phyloP scores from a whole-genome alignment of 2,113 vertebrate genomes.

The Quiscalus mexicanus region DNA sequence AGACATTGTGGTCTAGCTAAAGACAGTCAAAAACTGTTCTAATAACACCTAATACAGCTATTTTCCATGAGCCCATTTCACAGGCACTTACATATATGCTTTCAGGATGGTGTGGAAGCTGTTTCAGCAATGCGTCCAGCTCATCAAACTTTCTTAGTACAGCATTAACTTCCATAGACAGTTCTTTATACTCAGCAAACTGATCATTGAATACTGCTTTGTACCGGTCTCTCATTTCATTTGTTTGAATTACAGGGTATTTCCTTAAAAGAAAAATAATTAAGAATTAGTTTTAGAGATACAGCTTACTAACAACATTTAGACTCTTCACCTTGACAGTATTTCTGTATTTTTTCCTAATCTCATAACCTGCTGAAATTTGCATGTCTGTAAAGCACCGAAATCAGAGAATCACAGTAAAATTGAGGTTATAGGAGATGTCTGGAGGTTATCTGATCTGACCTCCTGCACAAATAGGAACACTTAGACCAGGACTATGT shows the following conservation, averaged over 20 bases:
- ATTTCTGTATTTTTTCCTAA: background rate
- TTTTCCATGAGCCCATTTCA: background rate
- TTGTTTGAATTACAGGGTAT: constrained; percentile 85
- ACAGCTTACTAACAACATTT: background rate
- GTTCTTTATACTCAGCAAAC: constrained; percentile 93
- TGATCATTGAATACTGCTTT: constrained; percentile 97
- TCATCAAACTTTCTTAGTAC: constrained; percentile 85
- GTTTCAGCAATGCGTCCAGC: constrained; percentile 85
- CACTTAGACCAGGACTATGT: background rate
- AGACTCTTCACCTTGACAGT: background rate
- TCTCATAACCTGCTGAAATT: background rate
- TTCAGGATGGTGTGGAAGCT: constrained; percentile 77
- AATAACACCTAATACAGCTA: background rate
- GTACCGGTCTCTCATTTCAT: constrained; percentile 90
- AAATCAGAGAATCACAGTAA: background rate
- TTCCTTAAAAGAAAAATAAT: constrained; percentile 73
- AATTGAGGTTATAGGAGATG: fast-evolving
- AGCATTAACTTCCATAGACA: constrained; percentile 87
- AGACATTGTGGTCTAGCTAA: background rate
- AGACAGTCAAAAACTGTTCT: background rate
- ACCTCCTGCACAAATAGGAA: background rate
- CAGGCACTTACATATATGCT: constrained; percentile 80
- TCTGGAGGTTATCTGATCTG: background rate
- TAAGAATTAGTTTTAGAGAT: background rate
- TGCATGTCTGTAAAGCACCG: background rate